phyloP scores from a whole-genome alignment of 2,113 vertebrate genomes.

The Naja naja region DNA sequence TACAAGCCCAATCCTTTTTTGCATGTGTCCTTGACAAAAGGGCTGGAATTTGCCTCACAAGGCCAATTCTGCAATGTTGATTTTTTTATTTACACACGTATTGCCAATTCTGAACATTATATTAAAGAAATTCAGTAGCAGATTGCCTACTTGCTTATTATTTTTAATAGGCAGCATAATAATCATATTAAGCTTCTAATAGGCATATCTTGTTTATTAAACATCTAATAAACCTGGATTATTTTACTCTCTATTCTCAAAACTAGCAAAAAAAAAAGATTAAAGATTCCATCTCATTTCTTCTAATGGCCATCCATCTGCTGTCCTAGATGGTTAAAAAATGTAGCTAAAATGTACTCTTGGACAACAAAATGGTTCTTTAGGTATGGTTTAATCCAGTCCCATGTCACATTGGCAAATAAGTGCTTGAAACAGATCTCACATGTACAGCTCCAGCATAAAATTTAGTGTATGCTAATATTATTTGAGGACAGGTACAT shows the following conservation, averaged over 20 bases:
- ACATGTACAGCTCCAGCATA: neutral
- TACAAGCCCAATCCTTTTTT: neutral
- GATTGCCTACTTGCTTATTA: neutral
- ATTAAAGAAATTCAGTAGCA: neutral
- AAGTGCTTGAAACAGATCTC: neutral
- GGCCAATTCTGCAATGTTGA: neutral
- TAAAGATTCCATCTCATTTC: neutral
- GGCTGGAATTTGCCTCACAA: neutral
- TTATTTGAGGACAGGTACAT: neutral
- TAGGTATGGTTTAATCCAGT: neutral
- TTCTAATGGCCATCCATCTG: neutral
- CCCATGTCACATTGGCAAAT: neutral
- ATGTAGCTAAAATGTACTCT: neutral
- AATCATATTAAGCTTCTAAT: neutral
- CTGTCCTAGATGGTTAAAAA: neutral
- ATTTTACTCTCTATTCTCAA: neutral
- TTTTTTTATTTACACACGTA: neutral
- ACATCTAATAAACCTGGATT: neutral
- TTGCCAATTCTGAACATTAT: neutral
- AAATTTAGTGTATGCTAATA: neutral
- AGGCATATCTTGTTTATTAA: neutral
- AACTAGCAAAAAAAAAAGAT: neutral
- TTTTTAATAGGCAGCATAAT: neutral
- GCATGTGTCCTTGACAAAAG: neutral
- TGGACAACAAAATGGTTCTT: neutral